Conservation (phyloP, 2,113 vertebrate species). For the Otocyon megalotis region DNA sequence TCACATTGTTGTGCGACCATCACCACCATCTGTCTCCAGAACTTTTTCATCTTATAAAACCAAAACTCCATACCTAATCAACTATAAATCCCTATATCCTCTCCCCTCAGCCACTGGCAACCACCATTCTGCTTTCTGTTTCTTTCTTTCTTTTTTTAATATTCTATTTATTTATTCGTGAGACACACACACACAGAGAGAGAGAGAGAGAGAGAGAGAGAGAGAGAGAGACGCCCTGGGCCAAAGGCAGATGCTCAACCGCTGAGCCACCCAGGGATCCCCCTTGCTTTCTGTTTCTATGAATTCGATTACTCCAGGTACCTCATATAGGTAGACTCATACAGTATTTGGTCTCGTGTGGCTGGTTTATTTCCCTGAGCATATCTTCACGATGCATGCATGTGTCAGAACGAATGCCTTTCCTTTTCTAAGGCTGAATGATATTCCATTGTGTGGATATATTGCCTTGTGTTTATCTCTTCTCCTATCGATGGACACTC, state of each 20-base stretch:
- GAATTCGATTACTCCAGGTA: accelerated
- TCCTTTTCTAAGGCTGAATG: neutral
- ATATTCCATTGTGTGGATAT: accelerated
- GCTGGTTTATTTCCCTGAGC: neutral
- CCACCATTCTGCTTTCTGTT: neutral
- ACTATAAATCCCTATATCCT: accelerated
- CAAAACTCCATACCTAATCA: accelerated
- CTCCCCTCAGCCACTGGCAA: neutral
- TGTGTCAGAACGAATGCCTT: neutral
- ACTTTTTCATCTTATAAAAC: neutral
- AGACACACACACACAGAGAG: too few species aligned
- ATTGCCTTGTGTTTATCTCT: too few species aligned
- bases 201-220: too few species aligned
- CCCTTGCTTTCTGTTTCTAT: neutral
- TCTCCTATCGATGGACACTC: accelerated
- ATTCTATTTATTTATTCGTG: too few species aligned
- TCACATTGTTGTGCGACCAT: accelerated
- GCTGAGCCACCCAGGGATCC: too few species aligned
- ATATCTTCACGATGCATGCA: neutral
- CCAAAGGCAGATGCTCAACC: too few species aligned
- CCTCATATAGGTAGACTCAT: accelerated
- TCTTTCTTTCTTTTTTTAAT: neutral
- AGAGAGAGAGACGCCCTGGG: too few species aligned
- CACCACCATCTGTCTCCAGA: accelerated
- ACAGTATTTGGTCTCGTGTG: accelerated